Evolutionary conservation across 2,797 vertebrate species (phyloP), one percentile per base, ranked within the genome.

Genomic region (Uromys caudimaculatus): DNA sequence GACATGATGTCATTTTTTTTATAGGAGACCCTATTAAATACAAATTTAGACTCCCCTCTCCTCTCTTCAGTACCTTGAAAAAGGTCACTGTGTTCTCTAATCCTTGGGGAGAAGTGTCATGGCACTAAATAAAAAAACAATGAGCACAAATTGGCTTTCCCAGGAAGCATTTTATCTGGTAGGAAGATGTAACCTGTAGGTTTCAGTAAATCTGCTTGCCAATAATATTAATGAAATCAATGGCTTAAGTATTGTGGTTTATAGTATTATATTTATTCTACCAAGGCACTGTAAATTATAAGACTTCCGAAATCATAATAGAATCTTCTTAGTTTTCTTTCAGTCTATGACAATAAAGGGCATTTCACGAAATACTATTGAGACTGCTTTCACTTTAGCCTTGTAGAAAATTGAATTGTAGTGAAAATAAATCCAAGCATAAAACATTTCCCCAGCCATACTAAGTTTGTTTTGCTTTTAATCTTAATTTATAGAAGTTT

Each of bases 361-460:
- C 64, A 44, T 38, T 91, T 91, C 13, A 62, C 8, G 21, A 73
- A 90, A 69, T 81, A 79, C 4, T 83, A 24, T 21, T 79, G 60
- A 95, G 32, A 8, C 81, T 90, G 32, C 77, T 82, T 93, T 84
- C 0, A 81, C 2, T 19, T 81, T 95, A 89, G 78, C 0, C 93
- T 92, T 73, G 16, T 29, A 58, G 60, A 86, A 95, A 93, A 67
- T 89, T 54, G 29, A 90, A 87, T 90, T 91, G 27, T 67, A 94
- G 89, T 58, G 21, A 86, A 12, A 47, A 92, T 85, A 94, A 95
- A 95, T 62, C 21, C 3, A 90, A 14, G 54, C 5, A 71, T 47
- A 54, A 60, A 16, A 50, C 24, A 89, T 81, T 6, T 19, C 13
- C 38, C 41, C 5, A 73, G 24, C 83, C 88, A 84, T 75, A 54